Conservation (phyloP, 2,113 vertebrate species). For the human (Homo sapiens) region DNA sequence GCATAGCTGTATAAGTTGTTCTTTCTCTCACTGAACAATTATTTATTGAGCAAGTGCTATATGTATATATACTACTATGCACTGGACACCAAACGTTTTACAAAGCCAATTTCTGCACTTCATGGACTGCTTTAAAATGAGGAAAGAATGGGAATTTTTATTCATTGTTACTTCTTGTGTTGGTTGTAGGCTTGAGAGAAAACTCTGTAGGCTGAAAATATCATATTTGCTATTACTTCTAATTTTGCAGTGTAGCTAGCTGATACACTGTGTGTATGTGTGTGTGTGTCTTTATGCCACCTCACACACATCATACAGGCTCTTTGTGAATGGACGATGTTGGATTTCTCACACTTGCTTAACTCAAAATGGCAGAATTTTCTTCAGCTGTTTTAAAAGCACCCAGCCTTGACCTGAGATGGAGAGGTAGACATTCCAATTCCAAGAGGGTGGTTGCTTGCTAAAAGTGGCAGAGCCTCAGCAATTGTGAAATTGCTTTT, state of each 20-base stretch:
- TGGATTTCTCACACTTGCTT: not conserved
- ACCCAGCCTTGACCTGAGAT: not conserved
- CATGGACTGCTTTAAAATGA: not conserved
- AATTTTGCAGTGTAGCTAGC: not conserved
- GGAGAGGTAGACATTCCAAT: not conserved
- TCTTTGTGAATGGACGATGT: not conserved
- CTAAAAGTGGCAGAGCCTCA: not conserved
- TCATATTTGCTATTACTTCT: not conserved
- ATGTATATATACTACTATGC: not conserved
- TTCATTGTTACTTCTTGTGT: not conserved
- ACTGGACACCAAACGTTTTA: not conserved
- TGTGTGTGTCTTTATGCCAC: not conserved
- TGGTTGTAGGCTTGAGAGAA: not conserved
- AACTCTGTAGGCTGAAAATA: not conserved
- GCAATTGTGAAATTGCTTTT: not conserved
- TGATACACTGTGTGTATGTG: not conserved
- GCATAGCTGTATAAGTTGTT: not conserved
- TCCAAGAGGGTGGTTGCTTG: not conserved
- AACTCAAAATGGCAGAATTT: conserved; percentile 18
- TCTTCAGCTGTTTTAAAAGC: not conserved
- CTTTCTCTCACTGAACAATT: not conserved
- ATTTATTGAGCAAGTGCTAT: not conserved
- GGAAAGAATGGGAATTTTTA: not conserved
- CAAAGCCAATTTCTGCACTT: not conserved
- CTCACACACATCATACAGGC: not conserved